Evolutionary conservation across 2,113 vertebrate genomes (phyloP), one percentile per base, ranked within the genome.

Genomic region (Lycocorax pyrrhopterus): DNA sequence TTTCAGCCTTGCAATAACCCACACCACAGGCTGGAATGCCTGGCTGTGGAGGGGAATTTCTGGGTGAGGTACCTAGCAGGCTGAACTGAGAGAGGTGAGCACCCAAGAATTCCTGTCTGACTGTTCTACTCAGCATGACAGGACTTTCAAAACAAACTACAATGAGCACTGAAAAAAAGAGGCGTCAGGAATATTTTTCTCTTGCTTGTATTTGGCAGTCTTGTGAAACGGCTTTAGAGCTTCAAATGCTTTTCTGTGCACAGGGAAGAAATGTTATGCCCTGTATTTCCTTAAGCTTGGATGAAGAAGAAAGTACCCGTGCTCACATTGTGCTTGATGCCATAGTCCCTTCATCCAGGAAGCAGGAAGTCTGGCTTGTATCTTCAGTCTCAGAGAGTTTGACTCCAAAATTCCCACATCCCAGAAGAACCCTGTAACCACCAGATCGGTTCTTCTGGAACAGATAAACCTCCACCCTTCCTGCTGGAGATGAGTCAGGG

Each of bases 11-110:
- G 13, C 35, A 55, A 47, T 75, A 94, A 47, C 25, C 37, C 58
- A 32, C 14, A 32, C 22, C 13, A 11, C 15, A 47, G 18, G 22
- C 47, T 6, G 11, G 72, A 91, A 25, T 0, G 0, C 39, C 26
- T 55, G 33, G 15, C 56, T 67, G 14, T 25, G 35, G 44, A 75
- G 13, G 6, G 4, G n/a, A 10, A 62, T 29, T 53, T 90, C 60
- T 55, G 52, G 10, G 4, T 43, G 18, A 82, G 47, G 25, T 64
- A 47, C 47, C 39, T 47, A 39, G 16, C 33, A 76, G 30, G 23
- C 39, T 80, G 67, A 79, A 55, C 29, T 27, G 44, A 80, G 23
- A 46, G 20, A 52, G 19, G 8, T 51, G 68, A 79, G 41, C 41
- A 68, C 33, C 12, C 49, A 76, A 19, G 17, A 83, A 79, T 52